Base-by-base conservation (phyloP, 2,888 invertebrate genomes). In the Pyrrhia umbra region DNA sequence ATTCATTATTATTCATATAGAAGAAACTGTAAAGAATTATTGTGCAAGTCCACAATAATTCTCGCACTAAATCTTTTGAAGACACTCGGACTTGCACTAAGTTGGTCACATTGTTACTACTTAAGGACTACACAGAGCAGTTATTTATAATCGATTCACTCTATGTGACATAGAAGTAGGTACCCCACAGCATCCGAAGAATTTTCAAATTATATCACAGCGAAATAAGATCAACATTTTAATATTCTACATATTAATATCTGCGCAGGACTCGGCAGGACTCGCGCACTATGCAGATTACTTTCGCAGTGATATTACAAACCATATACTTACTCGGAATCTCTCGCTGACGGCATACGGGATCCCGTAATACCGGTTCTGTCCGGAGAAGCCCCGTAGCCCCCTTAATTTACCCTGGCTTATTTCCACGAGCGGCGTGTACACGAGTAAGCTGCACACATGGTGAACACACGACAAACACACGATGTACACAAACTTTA, bases 331-430 rank as follows among this genome's bases (percentile, higher is more conserved):
- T 68, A 94, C 94, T 84, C 92, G 88, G 68, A 93, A 94, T 58
- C 94, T 88, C 60, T 85, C 73, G 67, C 89, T 86, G 45, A 79
- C 77, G 0, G 91, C 93, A 52, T 94, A 94, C 3, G 90, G 93
- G 79, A 94, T 91, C n/a, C 93, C 91, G 47, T 90, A 91, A 77
- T 89, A 94, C 58, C 86, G 85, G 78, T 90, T 87, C 74, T 90
- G 90, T 1, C 91, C 91, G 20, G 85, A 86, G 18, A 87, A 60
- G 60, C 87, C 85, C 10, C 89, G 81, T 4, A 90, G 61, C 0
- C 94, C 94, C 18, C 90, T 82, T 67, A 94, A 66, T 51, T 69
- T 81, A 25, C 94, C 94, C 68, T 93, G 89, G n/a, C 74, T 79
- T 2, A 89, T 77, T 65, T 84, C 71, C 40, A 94, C 73, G 9